Conservation (phyloP, 2,888 invertebrate species). For the Acanthosoma haemorrhoidale region DNA sequence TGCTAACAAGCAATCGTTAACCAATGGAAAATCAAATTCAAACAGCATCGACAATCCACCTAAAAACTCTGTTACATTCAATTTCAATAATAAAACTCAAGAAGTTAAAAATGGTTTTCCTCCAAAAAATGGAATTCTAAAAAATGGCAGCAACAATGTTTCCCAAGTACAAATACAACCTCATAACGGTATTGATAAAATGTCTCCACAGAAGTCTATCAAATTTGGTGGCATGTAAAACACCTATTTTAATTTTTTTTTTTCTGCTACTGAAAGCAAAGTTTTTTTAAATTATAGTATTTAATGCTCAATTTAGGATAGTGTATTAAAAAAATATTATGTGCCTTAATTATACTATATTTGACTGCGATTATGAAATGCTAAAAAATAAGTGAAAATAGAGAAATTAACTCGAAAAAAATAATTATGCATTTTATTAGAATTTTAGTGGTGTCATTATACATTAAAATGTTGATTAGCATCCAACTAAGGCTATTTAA, state of each 20-base stretch:
- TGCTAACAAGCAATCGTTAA: conserved; percentile 18
- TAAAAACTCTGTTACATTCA: conserved; percentile 40
- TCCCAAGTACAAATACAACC: conserved; percentile 40
- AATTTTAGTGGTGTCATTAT: no score
- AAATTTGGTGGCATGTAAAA: conserved; percentile 40
- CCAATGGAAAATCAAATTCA: conserved; percentile 31
- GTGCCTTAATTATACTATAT: conserved; percentile 1
- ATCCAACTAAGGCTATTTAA: no score
- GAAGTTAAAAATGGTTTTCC: conserved; percentile 31
- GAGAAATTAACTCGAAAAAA: neutral
- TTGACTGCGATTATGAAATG: neutral
- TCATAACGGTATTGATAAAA: conserved; percentile 28
- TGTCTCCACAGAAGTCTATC: conserved; percentile 37
- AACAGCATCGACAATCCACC: conserved; percentile 28
- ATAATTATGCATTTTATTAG: neutral
- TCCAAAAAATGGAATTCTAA: conserved; percentile 52
- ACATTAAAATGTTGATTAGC: no score
- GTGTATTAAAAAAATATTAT: neutral
- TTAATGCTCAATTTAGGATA: conserved; percentile 12
- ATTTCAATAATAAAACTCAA: conserved; percentile 36
- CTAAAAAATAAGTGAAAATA: neutral
- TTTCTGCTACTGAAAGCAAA: neutral
- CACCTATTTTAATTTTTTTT: neutral
- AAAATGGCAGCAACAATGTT: conserved; percentile 46
- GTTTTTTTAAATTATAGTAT: neutral